Evolutionary conservation across 2,113 vertebrate genomes (phyloP), one percentile per base, ranked within the genome.

Genomic region (Mus pahari): DNA sequence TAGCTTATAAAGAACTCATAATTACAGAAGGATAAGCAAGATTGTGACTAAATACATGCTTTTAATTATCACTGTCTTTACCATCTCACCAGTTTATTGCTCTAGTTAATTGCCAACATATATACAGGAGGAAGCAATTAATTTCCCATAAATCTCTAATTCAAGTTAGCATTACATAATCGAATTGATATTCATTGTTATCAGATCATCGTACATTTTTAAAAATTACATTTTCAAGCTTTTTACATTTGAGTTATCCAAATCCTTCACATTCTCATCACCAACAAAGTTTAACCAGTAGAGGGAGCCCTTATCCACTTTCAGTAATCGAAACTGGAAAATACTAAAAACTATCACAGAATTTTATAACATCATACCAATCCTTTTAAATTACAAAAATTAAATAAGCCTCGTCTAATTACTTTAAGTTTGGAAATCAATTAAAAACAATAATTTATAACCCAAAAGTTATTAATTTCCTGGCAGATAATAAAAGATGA

Each of bases 271-370:
- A 4, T 17, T 75, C 6, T 42, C 1, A 5, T 5, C 75, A 95
- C 42, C 68, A 62, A 77, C 17, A 17, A 13, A 22, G 0, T 83
- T 86, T 96, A 17, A 82, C 94, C 96, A 3, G 96, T 64, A 97
- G 98, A 97, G 98, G 98, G 98, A 97, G 70, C 94, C 98, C 96
- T 97, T 98, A 97, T 96, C 98, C 58, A 84, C 10, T 0, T 33
- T 26, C 19, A 55, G 20, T 11, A 94, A 48, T 94, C 90, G 71
- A 94, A 95, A 42, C 92, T 93, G 94, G 0, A 90, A 95, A 95
- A 60, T n/a, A n/a, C 39, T 45, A 31, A 73, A 50, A 39, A 70
- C 31, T 42, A 24, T 48, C 42, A 53, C 5, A 90, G 53, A 77
- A 91, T 70, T 16, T 62, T 82, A 62, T 78, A 92, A 42, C 62